Evolutionary conservation across 1,140 invertebrate species (phyloP), one percentile per base, ranked within the genome.

Genomic region (Delia radicum): DNA sequence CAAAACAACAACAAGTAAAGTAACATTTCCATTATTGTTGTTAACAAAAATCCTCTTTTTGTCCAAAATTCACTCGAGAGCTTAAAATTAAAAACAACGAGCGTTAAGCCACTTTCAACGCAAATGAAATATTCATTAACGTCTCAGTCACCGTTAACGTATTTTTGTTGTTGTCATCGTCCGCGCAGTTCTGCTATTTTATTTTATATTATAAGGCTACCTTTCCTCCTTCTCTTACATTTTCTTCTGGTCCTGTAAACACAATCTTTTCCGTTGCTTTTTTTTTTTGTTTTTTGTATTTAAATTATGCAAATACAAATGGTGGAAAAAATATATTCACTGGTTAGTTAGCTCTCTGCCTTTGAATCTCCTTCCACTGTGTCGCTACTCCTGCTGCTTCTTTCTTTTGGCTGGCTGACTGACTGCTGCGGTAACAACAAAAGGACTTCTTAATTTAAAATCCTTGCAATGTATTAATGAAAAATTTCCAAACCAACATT

Each of bases 51-150:
- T 76, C 69, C 71, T 12, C 48, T 76, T 67, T 67, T 73, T 62
- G 75, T 76, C 75, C 75, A 33, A 76, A 73, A 76, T 69, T 42
- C 37, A 37, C 48, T n/a, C 74, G 21, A 42, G 74, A 75, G 74
- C 74, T 75, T 75, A 75, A 69, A 67, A 75, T 29, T 37, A 31
- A 69, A 48, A 37, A 33, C 29, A 72, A 48, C 46, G 65, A 62
- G 37, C 46, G 33, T 62, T 37, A 55, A 31, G 26, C 67, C 62
- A 37, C 21, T 28, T 65, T 74, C 62, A 33, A 21, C 67, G 65
- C 48, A 69, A 76, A 73, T 76, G 75, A 76, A 76, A 76, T 65
- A 75, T 75, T 75, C 75, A 75, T 75, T 75, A 75, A 75, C 69
- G 65, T 55, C 67, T 67, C 67, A 10, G 37, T 65, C 3, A 15